Conservation (phyloP, 2,797 vertebrate species). For the Chromis chromis region DNA sequence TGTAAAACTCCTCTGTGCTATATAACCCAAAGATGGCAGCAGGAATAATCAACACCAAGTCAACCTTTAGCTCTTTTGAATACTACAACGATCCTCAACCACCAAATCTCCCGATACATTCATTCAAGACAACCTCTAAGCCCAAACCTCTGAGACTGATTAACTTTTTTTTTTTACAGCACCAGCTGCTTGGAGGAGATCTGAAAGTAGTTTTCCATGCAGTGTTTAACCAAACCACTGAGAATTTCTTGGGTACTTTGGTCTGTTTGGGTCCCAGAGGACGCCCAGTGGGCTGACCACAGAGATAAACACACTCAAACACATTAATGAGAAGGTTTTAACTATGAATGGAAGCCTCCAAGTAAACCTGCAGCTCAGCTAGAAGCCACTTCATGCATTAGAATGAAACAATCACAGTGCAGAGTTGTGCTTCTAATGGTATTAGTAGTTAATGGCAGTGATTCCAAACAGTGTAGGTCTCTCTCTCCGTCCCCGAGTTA, state of each 20-base stretch:
- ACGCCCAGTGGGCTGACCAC: constrained; percentile 26
- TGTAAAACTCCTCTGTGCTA: constrained; percentile 1
- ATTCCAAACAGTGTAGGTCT: constrained; percentile 1
- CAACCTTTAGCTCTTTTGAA: not conserved
- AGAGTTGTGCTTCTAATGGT: constrained; percentile 18
- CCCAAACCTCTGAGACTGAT: constrained; percentile 41
- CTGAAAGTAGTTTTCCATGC: not conserved
- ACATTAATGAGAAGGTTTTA: not conserved
- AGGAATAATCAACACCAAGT: not conserved
- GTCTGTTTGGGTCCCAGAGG: constrained; percentile 4
- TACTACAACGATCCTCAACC: not conserved
- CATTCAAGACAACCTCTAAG: not conserved
- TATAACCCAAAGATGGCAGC: not conserved
- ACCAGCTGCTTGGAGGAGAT: not conserved
- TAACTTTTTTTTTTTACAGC: constrained; percentile 22
- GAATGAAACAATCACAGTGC: constrained; percentile 38
- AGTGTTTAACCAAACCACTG: constrained; percentile 2
- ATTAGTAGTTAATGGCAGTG: constrained; percentile 13
- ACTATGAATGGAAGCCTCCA: constrained; percentile 23
- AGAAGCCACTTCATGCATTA: constrained; percentile 7
- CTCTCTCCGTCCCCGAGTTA: constrained; percentile 28
- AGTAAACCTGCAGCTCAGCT: not conserved
- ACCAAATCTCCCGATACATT: constrained; percentile 1
- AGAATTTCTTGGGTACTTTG: not conserved
- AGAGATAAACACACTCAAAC: constrained; percentile 21